Evolutionary conservation across 2,888 invertebrate genomes (phyloP).

Genomic region (Calameuta idolon): DNA sequence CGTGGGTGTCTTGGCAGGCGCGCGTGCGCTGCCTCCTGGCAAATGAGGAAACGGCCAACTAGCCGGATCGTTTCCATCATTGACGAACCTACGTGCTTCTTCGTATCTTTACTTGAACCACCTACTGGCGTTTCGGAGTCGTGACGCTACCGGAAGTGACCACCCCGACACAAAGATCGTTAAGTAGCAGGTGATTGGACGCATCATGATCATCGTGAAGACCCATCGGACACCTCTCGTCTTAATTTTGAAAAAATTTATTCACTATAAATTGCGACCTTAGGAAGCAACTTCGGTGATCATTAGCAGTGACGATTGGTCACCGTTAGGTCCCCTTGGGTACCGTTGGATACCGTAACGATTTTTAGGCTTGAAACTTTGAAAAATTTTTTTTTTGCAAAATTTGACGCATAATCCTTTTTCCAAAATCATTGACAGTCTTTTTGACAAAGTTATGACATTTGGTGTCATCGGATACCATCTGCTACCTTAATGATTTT

Average conservation of each 20-base stretch:
- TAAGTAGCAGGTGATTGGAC: background rate
- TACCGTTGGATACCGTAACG: too few species aligned
- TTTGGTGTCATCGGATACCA: too few species aligned
- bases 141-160: background rate
- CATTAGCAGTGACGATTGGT: too few species aligned
- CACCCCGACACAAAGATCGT: background rate
- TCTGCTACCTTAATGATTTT: background rate
- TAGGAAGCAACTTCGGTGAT: background rate
- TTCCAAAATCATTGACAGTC: background rate
- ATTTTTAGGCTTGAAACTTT: too few species aligned
- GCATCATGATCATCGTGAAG: background rate
- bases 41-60: constrained; percentile 65
- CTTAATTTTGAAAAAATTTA: background rate
- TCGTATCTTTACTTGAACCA: background rate
- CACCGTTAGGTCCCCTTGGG: too few species aligned
- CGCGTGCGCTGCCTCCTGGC: constrained; percentile 32
- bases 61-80: constrained; percentile 58
- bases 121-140: background rate
- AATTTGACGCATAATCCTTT: too few species aligned
- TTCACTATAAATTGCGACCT: background rate
- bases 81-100: constrained; percentile 30
- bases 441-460: background rate
- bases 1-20: constrained; percentile 55
- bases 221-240: background rate
- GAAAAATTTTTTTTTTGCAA: too few species aligned